Evolutionary conservation across 1,140 invertebrate genomes (phyloP).

Genomic region (Metopolophium dirhodum): DNA sequence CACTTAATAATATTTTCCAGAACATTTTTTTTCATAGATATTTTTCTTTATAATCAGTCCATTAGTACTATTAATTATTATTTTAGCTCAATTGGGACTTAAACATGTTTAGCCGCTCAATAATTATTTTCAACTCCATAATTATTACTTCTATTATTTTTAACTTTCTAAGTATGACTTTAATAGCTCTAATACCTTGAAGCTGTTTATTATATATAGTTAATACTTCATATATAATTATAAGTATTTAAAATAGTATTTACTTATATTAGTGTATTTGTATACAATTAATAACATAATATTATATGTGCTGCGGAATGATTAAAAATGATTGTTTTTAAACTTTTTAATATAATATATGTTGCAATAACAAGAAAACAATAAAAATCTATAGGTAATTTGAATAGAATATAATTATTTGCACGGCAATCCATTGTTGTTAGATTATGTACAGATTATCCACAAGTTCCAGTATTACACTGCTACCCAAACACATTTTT

Average conservation of each 20-base stretch:
- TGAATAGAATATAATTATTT: not conserved
- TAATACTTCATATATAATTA: not conserved
- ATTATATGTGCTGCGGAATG: not conserved
- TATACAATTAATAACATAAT: not conserved
- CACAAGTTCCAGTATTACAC: not conserved
- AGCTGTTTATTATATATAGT: not conserved
- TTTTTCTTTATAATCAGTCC: not conserved
- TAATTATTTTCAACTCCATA: not conserved
- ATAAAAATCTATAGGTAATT: not conserved
- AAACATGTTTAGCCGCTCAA: not conserved
- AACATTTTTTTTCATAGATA: not conserved
- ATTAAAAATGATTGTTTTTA: not conserved
- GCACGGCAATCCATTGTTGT: not conserved
- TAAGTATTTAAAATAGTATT: constrained; percentile 18
- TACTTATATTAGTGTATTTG: not conserved
- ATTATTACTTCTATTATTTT: constrained; percentile 26
- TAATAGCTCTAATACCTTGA: not conserved
- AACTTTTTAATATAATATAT: not conserved
- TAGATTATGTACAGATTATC: not conserved
- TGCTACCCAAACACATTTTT: not conserved
- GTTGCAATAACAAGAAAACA: not conserved
- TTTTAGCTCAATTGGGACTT: not conserved
- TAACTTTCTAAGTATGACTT: not conserved
- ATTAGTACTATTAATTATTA: not conserved
- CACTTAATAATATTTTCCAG: not conserved